Evolutionary conservation across 2,797 vertebrate species (phyloP).

Genomic region (Anguilla megastoma): DNA sequence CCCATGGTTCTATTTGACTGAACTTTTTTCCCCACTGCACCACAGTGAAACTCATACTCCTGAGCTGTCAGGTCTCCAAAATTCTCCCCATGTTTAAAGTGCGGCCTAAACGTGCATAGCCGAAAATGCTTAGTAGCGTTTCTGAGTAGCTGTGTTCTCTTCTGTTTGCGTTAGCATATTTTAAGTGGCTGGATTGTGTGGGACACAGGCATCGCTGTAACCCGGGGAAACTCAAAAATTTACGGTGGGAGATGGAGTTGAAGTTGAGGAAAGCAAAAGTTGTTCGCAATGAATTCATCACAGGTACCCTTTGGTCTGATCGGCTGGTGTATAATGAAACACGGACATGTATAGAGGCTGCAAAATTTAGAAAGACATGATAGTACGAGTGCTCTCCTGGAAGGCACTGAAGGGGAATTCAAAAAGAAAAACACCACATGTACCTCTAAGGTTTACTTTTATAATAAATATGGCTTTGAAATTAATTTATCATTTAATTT

Average conservation of each 20-base stretch:
- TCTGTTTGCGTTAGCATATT: constrained; percentile 13
- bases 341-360: background rate
- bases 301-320: background rate
- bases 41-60: background rate
- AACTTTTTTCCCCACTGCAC: background rate
- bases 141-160: background rate
- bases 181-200: background rate
- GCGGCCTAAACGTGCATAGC: background rate
- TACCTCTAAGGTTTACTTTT: background rate
- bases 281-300: background rate
- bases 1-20: background rate
- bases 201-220: background rate
- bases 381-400: background rate
- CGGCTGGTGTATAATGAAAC: background rate
- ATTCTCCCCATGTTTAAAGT: background rate
- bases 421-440: too few species aligned
- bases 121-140: background rate
- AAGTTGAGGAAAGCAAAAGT: background rate
- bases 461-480: background rate
- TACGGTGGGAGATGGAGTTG: background rate
- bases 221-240: background rate
- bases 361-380: background rate
- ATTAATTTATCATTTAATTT: background rate
- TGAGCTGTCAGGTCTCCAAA: background rate
- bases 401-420: too few species aligned